A percentile compares a stretch with the other conserved stretches of the same genome.
phyloP scores from a whole-genome alignment of 2,888 invertebrate genomes.

The Lobophora halterata region DNA sequence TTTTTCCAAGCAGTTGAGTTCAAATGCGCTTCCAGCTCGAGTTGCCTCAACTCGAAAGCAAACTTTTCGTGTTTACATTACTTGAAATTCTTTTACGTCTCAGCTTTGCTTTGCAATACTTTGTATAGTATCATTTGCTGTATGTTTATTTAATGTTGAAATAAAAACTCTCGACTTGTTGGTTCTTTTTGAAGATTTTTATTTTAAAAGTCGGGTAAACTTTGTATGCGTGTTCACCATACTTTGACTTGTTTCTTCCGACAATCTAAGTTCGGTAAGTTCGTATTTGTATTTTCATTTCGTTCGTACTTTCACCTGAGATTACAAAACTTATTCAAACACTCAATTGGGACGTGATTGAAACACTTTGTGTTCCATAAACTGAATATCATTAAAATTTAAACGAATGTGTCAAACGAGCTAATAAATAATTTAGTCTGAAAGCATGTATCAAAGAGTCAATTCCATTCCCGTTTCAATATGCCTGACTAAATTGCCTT shows the following conservation, averaged over 20 bases:
- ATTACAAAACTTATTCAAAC: conserved; percentile 4
- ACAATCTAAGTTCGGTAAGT: too few relatives aligned
- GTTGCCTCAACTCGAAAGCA: conserved; percentile 73
- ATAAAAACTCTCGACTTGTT: conserved; percentile 23
- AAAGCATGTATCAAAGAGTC: conserved; percentile 39
- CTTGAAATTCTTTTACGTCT: conserved; percentile 73
- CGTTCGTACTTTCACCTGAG: not conserved
- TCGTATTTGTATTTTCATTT: too few relatives aligned
- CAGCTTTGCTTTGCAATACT: conserved; percentile 64
- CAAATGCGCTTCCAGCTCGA: conserved; percentile 74
- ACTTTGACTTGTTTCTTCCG: too few relatives aligned
- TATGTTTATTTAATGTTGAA: conserved; percentile 51
- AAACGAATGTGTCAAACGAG: conserved; percentile 20
- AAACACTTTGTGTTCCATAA: conserved; percentile 8
- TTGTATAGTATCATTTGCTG: conserved; percentile 58
- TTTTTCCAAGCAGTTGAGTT: conserved; percentile 78
- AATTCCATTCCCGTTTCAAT: conserved; percentile 60
- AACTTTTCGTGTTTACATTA: conserved; percentile 77
- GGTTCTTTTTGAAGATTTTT: conserved; percentile 10
- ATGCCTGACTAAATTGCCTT: conserved; percentile 57
- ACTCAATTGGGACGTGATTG: conserved; percentile 1
- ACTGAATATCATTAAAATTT: conserved; percentile 16
- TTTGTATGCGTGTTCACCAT: too few relatives aligned
- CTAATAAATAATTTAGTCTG: conserved; percentile 25
- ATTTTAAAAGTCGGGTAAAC: conserved; percentile 1